A percentile compares a stretch with the other conserved stretches of the same genome.
Evolutionary conservation across 2,797 vertebrate genomes (phyloP).

Genomic region (Pseudocheirus occidentalis): DNA sequence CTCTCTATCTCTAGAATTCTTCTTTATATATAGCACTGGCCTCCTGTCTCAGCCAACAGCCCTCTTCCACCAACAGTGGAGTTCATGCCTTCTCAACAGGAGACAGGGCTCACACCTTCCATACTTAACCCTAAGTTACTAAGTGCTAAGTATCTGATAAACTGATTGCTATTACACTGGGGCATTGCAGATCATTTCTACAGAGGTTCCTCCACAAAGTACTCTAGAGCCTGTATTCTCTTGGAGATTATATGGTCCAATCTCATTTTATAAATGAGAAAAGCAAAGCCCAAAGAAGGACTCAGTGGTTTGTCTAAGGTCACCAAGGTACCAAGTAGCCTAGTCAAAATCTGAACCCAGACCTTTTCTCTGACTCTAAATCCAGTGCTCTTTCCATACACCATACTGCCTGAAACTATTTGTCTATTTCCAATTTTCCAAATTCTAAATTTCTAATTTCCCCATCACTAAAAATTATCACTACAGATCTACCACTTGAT

Average conservation of each 20-base stretch:
- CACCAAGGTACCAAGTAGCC: not conserved
- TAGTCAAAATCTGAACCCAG: not conserved
- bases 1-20: no score
- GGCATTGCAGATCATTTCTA: not conserved
- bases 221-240: not conserved
- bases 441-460: not conserved
- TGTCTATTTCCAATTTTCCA: not conserved
- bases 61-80: no score
- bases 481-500: constrained; percentile 27
- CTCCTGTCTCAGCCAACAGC: no score
- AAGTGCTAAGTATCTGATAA: no score
- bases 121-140: no score
- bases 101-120: no score
- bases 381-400: not conserved
- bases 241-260: not conserved
- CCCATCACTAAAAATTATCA: constrained; percentile 36
- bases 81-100: no score
- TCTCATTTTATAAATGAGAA: not conserved
- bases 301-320: not conserved
- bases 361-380: not conserved
- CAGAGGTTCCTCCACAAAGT: not conserved
- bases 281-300: not conserved
- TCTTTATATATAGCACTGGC: no score
- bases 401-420: not conserved
- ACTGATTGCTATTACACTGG: no score